Evolutionary conservation across 92 coral and sea anemone species (phyloP).

Genomic region (Palythoa grandiflora): DNA sequence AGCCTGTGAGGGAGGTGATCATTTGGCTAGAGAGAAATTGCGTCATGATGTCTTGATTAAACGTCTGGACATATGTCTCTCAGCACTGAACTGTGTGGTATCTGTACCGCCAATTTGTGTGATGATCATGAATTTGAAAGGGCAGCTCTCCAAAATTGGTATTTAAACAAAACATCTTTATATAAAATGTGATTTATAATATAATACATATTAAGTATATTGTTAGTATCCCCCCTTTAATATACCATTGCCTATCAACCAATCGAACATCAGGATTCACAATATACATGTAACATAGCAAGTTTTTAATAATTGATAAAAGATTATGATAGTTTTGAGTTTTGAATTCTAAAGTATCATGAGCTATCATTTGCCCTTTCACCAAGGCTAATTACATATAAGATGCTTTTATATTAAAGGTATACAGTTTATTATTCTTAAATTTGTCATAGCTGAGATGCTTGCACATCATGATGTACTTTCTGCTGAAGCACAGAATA

Average conservation of each 20-base stretch:
- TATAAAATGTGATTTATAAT: conserved; percentile 10
- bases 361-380: conserved; percentile 12
- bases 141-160: conserved; percentile 18
- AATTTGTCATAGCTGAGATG: conserved; percentile 7
- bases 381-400: not conserved
- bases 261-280: conserved; percentile 6
- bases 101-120: conserved; percentile 17
- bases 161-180: conserved; percentile 12
- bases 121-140: conserved; percentile 11
- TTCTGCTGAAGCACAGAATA: conserved; percentile 11
- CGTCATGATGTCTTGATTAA: conserved; percentile 52
- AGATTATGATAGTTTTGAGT: conserved; percentile 12
- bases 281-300: not conserved
- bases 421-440: conserved; percentile 4
- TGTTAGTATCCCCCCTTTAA: conserved; percentile 11
- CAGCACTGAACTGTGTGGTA: conserved; percentile 20
- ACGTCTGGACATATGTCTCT: conserved; percentile 51
- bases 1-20: conserved; percentile 65
- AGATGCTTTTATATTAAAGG: conserved; percentile 1
- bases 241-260: conserved; percentile 8
- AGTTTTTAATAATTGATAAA: not conserved
- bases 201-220: conserved; percentile 6
- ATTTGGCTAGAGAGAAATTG: conserved; percentile 52
- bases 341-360: conserved; percentile 2
- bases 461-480: conserved; percentile 12